Base-by-base conservation (phyloP, 2,113 vertebrate genomes). In the Bubo blakistoni region DNA sequence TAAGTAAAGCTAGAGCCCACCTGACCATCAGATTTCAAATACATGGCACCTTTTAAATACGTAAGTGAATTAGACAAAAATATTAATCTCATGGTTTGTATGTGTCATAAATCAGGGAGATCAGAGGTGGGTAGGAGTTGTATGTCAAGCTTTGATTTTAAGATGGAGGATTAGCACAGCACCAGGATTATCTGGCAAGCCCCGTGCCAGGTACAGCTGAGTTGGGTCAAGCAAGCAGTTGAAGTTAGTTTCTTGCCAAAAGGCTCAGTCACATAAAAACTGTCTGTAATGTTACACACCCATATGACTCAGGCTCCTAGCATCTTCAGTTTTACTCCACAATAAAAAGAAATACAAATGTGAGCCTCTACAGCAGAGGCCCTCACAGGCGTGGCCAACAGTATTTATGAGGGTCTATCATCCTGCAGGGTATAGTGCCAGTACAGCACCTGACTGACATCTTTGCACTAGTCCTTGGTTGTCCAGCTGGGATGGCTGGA, bases 281-380 rank as follows among this genome's bases (percentile, higher is more conserved):
- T 67, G 22, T 55, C 78, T 65, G 62, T 92, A 27, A 47, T 2
- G 2, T 77, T 85, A 84, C 84, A 96, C 78, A 0, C 96, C 96
- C 93, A 7, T 76, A 79, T 96, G 96, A 97, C 81, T 97, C 92
- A 96, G 81, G 52, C 24, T 94, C 9, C 66, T 58, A 49, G 26
- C 58, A 91, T 95, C 66, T 90, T 94, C 81, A 69, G 16, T 66
- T 92, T 94, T 95, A 69, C 93, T 89, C 87, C 87, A 79, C 58
- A 94, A 62, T 77, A 54, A 91, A 94, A 92, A 52, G 29, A 59
- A 79, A 27, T 32, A 82, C 61, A 84, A 46, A 80, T 47, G 36
- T 30, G 52, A 94, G 24, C 6, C 30, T 72, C 52, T 72, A 17
- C 20, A 40, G 44, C 74, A 88, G 55, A 69, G 67, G 19, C 49